Evolutionary conservation across 2,113 vertebrate genomes (phyloP), one percentile per base, ranked within the genome.

Genomic region (Hiodon alosoides): DNA sequence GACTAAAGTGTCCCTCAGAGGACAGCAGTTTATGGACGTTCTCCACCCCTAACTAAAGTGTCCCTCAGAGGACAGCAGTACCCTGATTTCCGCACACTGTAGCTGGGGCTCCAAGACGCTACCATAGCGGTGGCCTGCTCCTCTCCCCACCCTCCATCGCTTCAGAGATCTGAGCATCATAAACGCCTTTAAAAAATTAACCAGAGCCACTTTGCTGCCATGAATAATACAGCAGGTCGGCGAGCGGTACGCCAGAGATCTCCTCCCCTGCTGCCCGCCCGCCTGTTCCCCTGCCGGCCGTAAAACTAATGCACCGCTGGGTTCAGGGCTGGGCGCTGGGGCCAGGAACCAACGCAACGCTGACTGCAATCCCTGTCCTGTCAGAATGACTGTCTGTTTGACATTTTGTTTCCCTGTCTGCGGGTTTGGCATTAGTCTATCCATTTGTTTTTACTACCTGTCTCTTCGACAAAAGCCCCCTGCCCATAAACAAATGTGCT

Each of bases 121-220:
- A 31, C 31, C 31, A 31, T 31, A 31, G 31, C 31, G 31, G 31
- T 31, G 2, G 31, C 1, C 31, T 31, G 31, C 31, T 31, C 75
- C 81, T 76, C 77, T 85, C 75, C 68, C 78, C 82, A 67, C 83
- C 81, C 72, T 81, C 65, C 71, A 61, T 61, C 69, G 82, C 82
- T 86, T 9, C 81, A 85, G 85, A 82, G 79, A 83, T 87, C 87
- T 82, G 83, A 85, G 88, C 86, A 90, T 91, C 87, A 86, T 90
- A 90, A 93, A 90, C 88, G 89, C 87, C 83, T 89, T 90, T 92
- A 90, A 93, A 93, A 93, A 92, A 93, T 93, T 93, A 91, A 93
- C 89, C 85, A 89, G 86, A 86, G 89, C 89, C 89, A 92, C 90
- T 93, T 93, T 93, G 89, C 86, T 83, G 80, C 14, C 83, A 91